Evolutionary conservation across 2,888 invertebrate species (phyloP).

Genomic region (Melanchra persicariae): DNA sequence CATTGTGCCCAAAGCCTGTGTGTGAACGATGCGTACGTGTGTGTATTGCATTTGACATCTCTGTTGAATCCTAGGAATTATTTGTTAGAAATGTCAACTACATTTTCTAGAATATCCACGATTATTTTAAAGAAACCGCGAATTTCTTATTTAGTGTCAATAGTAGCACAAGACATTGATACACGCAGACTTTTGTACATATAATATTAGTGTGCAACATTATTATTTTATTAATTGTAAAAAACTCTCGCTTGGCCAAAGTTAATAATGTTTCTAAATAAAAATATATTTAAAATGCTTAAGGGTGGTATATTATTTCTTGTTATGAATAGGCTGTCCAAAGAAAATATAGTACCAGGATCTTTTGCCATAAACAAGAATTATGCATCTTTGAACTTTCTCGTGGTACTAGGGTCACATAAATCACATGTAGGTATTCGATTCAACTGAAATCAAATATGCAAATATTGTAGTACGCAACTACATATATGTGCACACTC

Average conservation of each 20-base stretch:
- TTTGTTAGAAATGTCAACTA: neutral
- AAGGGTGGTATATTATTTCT: neutral
- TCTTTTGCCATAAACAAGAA: neutral
- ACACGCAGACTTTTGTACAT: too few species aligned
- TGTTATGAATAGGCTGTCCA: too few species aligned
- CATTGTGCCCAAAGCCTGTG: too few species aligned
- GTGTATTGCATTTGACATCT: neutral
- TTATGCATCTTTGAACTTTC: constrained; percentile 30
- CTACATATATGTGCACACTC: neutral
- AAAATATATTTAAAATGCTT: neutral
- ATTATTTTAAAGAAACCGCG: neutral
- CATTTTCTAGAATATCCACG: neutral
- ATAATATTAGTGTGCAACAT: too few species aligned
- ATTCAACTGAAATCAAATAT: constrained; percentile 13
- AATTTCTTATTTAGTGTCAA: too few species aligned
- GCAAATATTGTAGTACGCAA: neutral
- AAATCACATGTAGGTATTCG: constrained; percentile 8
- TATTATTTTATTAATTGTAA: too few species aligned
- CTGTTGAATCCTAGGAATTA: neutral
- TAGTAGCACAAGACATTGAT: too few species aligned
- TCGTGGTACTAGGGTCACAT: constrained; percentile 35
- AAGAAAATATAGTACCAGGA: neutral
- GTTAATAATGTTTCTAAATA: neutral
- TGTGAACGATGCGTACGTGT: too few species aligned
- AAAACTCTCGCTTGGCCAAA: neutral